Evolutionary conservation across 2,888 invertebrate genomes (phyloP).

Genomic region (Oegoconia quadripuncta): DNA sequence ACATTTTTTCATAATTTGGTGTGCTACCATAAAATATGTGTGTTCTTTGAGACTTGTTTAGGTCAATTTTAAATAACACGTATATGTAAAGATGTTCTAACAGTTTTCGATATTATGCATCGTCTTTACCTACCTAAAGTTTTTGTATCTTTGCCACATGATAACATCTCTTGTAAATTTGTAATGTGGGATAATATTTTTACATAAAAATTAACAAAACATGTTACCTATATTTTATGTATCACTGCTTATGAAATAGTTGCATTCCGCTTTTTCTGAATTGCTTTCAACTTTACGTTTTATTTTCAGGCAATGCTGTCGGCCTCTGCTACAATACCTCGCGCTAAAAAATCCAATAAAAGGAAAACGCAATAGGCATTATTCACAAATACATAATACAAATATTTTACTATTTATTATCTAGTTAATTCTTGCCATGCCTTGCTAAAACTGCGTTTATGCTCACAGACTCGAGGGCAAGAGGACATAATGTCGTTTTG

Average conservation of each 20-base stretch:
- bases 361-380: conserved; percentile 83
- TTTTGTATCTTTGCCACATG: too few relatives aligned
- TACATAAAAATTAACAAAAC: not conserved
- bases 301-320: conserved; percentile 82
- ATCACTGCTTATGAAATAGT: conserved; percentile 15
- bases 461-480: too few relatives aligned
- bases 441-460: conserved; percentile 8
- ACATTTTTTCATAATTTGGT: too few relatives aligned
- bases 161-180: too few relatives aligned
- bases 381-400: conserved; percentile 28
- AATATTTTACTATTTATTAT: conserved; percentile 15
- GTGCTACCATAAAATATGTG: too few relatives aligned
- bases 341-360: conserved; percentile 85
- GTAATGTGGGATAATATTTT: too few relatives aligned
- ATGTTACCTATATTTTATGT: conserved; percentile 2
- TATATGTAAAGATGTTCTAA: too few relatives aligned
- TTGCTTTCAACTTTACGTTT: conserved; percentile 62
- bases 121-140: too few relatives aligned
- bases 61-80: too few relatives aligned
- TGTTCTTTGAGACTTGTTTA: too few relatives aligned
- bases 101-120: too few relatives aligned
- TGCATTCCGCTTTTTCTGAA: conserved; percentile 53
- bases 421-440: conserved; percentile 12
- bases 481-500: too few relatives aligned
- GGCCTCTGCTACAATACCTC: conserved; percentile 85